Evolutionary conservation across 2,113 vertebrate genomes (phyloP).

Genomic region (Falcunculus frontatus): DNA sequence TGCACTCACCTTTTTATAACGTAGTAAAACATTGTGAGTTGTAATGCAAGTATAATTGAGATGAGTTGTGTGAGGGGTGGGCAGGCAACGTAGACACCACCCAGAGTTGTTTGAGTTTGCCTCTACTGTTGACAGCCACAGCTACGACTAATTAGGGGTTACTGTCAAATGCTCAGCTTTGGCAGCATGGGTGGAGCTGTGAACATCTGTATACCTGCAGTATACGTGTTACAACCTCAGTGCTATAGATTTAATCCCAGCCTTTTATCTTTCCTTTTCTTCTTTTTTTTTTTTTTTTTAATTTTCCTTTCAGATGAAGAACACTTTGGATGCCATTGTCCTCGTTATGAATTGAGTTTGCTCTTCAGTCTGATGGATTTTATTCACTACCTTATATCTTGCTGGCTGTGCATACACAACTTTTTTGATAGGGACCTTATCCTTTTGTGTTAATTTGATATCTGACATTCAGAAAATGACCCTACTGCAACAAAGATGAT

Average conservation of each 20-base stretch:
- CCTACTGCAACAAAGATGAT: neutral
- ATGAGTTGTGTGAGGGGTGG: neutral
- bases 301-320: no score
- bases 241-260: neutral
- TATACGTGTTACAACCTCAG: neutral
- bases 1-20: neutral
- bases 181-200: neutral
- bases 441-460: constrained; percentile 35
- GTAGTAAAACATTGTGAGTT: neutral
- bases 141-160: neutral
- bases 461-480: constrained; percentile 52
- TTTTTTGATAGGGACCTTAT: constrained; percentile 2
- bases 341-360: neutral
- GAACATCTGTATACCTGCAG: neutral
- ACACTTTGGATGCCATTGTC: neutral
- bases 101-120: neutral
- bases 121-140: neutral
- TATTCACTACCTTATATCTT: neutral
- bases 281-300: no score
- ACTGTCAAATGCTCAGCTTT: neutral
- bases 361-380: neutral
- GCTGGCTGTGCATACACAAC: neutral
- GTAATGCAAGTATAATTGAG: neutral
- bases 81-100: neutral
- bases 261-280: neutral